Evolutionary conservation across 2,888 invertebrate species (phyloP).

Genomic region (Eubasilissa splendida): DNA sequence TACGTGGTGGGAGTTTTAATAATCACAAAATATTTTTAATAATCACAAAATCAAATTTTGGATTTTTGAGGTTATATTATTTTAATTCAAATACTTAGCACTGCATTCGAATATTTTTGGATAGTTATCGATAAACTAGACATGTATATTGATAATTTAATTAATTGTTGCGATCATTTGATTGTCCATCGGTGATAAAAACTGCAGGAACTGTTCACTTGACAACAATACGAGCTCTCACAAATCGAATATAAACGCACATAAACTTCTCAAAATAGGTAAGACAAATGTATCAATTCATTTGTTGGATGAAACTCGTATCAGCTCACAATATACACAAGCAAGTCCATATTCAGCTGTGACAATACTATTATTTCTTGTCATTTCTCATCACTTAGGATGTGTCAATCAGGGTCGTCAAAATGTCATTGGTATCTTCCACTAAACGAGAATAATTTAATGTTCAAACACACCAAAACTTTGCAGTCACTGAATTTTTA

Average conservation of each 20-base stretch:
- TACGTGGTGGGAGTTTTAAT: neutral
- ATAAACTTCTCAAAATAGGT: constrained; percentile 9
- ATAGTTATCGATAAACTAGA: too few relatives aligned
- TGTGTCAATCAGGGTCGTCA: constrained; percentile 29
- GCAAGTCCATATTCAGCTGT: constrained; percentile 8
- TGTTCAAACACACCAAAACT: constrained; percentile 16
- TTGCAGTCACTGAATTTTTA: constrained; percentile 25
- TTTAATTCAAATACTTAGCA: neutral
- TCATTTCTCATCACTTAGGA: constrained; percentile 32
- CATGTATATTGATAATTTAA: too few relatives aligned
- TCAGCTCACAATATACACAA: neutral
- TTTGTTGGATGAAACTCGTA: neutral
- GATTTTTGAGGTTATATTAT: constrained; percentile 10
- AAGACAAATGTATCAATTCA: neutral
- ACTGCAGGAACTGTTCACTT: constrained; percentile 19
- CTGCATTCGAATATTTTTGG: neutral
- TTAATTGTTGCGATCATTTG: too few relatives aligned
- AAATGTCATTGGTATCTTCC: constrained; percentile 27
- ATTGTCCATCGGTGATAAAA: neutral
- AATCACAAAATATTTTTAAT: too few relatives aligned
- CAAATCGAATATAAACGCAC: neutral
- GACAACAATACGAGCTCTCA: constrained; percentile 8
- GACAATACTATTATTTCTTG: constrained; percentile 20
- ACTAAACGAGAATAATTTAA: neutral
- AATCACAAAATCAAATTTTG: neutral